phyloP scores from a whole-genome alignment of 2,113 vertebrate genomes.

The Mixornis gularis region DNA sequence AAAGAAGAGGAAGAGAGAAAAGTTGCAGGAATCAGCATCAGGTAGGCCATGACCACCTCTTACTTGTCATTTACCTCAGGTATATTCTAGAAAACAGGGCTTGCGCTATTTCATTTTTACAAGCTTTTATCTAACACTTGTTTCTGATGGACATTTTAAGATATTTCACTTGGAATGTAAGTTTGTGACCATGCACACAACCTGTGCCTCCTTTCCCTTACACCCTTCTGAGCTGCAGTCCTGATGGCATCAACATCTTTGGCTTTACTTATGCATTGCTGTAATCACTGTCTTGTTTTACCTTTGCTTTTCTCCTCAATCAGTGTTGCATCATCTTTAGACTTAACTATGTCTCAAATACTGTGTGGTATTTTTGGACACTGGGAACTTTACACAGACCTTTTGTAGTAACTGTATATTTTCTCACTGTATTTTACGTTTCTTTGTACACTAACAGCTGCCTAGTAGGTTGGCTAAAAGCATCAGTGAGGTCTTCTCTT shows the following conservation, averaged over 20 bases:
- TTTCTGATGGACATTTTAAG: not conserved
- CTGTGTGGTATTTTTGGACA: not conserved
- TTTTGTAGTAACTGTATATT: not conserved
- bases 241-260: not conserved
- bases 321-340: not conserved
- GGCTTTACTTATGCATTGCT: not conserved
- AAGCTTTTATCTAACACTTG: not conserved
- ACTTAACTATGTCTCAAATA: not conserved
- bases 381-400: not conserved
- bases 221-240: not conserved
- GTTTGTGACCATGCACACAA: not conserved
- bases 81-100: not conserved
- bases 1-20: conserved; percentile 99
- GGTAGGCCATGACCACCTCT: conserved; percentile 72
- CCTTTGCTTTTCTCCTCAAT: not conserved
- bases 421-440: not conserved
- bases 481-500: conserved; percentile 55
- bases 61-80: not conserved
- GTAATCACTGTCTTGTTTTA: not conserved
- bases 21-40: conserved; percentile 93
- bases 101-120: not conserved
- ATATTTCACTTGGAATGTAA: conserved; percentile 3
- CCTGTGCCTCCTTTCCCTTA: not conserved
- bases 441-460: conserved; percentile 32
- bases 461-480: conserved; percentile 41